Evolutionary conservation across 1,140 invertebrate genomes (phyloP), one percentile per base, ranked within the genome.

Genomic region (Aphidius gifuensis): DNA sequence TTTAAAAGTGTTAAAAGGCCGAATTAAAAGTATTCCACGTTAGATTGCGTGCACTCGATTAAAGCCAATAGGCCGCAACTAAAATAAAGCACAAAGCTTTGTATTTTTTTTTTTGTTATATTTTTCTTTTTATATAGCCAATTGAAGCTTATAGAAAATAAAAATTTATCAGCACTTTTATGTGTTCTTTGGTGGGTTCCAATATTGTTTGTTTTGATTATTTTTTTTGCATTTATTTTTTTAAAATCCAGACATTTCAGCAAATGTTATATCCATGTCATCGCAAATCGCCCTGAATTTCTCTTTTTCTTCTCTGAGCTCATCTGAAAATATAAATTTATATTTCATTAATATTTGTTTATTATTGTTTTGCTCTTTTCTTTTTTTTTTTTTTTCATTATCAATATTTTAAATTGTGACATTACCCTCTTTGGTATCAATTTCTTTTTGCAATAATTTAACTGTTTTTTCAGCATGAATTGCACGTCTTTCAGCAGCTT

Each of bases 241-340:
- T 58, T 82, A 83, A 64, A 80, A 83, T 74, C 81, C 81, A 44
- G 81, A 81, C 74, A 82, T 79, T 61, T 83, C 81, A 60, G 81
- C 79, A 64, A 90, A 85, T 55, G 89, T 90, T 61, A 84, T 80
- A 70, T 92, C 90, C 81, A 92, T 86, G 74, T 92, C 90, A 66
- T 89, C 86, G 71, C 88, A 85, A 23, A 92, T 80, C 63, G 84
- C 80, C 75, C 85, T 87, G 79, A 87, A 88, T 73, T 87, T 86
- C 68, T 89, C 86, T 73, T 87, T 87, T 71, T 89, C 87, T 72
- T 85, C 80, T 70, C 88, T 81, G 61, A 92, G 80, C 69, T 90
- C 87, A 75, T 90, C 90, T 91, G 80, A 60, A 80, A 80, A 39
- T 6, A 62, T 69, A 39, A 62, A 61, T 57, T 46, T 23, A n/a